Base-by-base conservation (phyloP, 2,888 invertebrate genomes). In the Drosophila fungiperda region DNA sequence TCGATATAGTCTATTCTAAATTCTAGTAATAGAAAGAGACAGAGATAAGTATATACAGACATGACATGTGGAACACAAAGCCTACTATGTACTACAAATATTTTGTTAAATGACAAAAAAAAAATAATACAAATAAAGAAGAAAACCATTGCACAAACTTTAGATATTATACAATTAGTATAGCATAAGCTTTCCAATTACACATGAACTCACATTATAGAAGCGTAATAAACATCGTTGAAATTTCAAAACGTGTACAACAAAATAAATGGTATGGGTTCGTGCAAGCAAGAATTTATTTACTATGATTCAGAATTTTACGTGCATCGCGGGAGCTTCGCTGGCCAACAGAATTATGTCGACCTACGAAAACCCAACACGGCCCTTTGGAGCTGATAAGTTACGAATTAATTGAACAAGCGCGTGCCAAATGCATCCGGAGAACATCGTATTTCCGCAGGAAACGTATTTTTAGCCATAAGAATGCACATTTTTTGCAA, bases 351-450 rank as follows among this genome's bases (percentile, higher is more conserved):
- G 42, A 38, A 40, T 17, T 26, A 17, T 17, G 9, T n/a, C 20
- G 20, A 29, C 15, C 20, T n/a, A 11, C 26, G 48, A 12, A 55
- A 40, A 23, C 32, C 50, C 23, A 55, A n/a, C 26, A 36, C n/a
- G 26, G 48, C 11, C 26, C 40, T 35, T 35, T 2, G 20, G 5
- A 6, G 38, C 15, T 17, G 70, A 70, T 86, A 78, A 65, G 42
- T 8, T 29, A 1, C 2, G 50, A 42, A 40, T 86, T 86, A 40
- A 38, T 48, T 17, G 55, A 61, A 33, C 40, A 48, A 26, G 63
- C 63, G 86, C 88, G 82, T 82, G 82, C 36, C 38, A 61, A 35
- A 55, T 50, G 58, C 68, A 82, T 85, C 75, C 79, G 88, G 32
- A 55, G 7, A 23, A 53, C 12, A 4, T 17, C 7, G 49, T 1